Percentiles rank a stretch among this genome's conserved stretches.
Evolutionary conservation across 2,888 invertebrate genomes (phyloP).

Genomic region (Morinoia aosen): DNA sequence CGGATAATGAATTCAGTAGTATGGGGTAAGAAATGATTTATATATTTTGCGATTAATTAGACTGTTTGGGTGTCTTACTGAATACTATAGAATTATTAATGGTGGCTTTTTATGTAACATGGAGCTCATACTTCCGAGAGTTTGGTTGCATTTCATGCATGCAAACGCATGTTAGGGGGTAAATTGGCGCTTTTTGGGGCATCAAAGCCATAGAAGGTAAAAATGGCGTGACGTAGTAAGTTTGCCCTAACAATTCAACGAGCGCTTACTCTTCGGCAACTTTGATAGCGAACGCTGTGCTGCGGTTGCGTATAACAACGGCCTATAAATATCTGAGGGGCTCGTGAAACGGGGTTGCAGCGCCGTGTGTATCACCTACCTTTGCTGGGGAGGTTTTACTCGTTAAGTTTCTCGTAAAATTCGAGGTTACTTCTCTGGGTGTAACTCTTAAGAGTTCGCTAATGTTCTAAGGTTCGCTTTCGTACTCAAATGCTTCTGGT

Average conservation of each 20-base stretch:
- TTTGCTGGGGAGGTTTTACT: neutral
- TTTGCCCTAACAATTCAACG: conserved; percentile 24
- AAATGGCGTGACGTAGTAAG: neutral
- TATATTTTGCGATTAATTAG: too few relatives aligned
- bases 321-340: neutral
- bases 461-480: too few relatives aligned
- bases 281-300: neutral
- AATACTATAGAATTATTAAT: neutral
- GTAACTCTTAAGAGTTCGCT: too few relatives aligned
- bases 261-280: neutral
- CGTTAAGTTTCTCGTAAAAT: neutral
- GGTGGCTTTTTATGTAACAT: neutral
- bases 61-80: neutral
- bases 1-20: too few relatives aligned
- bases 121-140: neutral
- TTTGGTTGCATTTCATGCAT: neutral
- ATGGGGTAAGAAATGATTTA: too few relatives aligned
- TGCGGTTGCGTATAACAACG: neutral
- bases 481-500: too few relatives aligned
- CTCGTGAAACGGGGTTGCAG: conserved; percentile 27
- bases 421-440: neutral
- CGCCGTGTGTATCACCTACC: neutral
- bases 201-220: neutral
- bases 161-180: neutral
- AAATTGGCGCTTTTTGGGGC: neutral